A percentile compares a stretch with the other conserved stretches of the same genome.
These are phyloP conservation scores for Henricia sp. DNA, from an alignment of 53 echinoderm and acorn worm genomes.

Conservation along the genomic window DNA sequence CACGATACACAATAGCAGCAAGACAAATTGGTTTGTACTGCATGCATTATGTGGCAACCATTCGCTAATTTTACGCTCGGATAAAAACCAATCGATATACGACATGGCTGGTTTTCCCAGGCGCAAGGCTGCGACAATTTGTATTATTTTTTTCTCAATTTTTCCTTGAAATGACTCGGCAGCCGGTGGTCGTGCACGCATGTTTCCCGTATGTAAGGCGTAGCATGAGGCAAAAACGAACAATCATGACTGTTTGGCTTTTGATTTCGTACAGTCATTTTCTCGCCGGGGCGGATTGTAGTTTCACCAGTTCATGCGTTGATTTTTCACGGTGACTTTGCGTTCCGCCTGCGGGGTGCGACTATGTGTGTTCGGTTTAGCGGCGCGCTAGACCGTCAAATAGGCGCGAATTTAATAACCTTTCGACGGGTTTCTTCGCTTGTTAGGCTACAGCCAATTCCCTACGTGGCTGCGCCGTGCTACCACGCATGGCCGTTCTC, in stretches of 20 bases:
- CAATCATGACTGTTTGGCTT: slow-evolving; percentile 10
- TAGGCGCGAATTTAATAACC: slow-evolving; percentile 13
- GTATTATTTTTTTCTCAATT: background rate
- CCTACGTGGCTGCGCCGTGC: background rate
- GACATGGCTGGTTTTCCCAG: slow-evolving; percentile 3
- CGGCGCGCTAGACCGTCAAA: slow-evolving; percentile 9
- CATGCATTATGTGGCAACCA: slow-evolving; percentile 26
- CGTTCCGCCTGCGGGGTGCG: background rate
- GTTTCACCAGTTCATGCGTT: background rate
- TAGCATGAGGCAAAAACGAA: background rate
- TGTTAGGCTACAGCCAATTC: slow-evolving; percentile 19
- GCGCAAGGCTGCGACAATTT: background rate
- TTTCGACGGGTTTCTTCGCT: background rate
- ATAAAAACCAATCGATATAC: slow-evolving; percentile 23
- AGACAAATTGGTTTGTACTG: no score
- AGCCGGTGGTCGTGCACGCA: no score
- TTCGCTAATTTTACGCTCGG: slow-evolving; percentile 45
- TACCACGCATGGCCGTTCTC: background rate
- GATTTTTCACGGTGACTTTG: background rate
- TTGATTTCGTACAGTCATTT: background rate
- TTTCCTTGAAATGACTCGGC: background rate
- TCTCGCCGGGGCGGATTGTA: background rate
- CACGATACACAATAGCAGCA: no score
- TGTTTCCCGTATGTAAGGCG: no score
- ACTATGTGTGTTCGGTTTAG: background rate